A percentile compares a stretch with the other conserved stretches of the same genome.
phyloP scores from a whole-genome alignment of 2,797 vertebrate species.

The Ceryle rudis region DNA sequence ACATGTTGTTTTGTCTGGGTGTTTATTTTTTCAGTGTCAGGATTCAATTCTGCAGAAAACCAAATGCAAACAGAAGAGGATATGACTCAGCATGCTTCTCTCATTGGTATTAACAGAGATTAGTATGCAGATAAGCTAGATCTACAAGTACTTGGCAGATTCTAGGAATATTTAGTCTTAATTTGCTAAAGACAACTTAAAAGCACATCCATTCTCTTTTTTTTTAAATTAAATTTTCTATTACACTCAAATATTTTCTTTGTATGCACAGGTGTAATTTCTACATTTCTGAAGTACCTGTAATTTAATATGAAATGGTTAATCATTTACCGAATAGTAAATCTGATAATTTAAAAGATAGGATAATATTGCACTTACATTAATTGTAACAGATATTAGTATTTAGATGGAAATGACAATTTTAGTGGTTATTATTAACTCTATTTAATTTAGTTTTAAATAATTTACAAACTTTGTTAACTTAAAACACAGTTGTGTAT shows the following conservation, averaged over 20 bases:
- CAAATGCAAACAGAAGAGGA: background rate
- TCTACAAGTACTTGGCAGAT: background rate
- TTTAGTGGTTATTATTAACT: background rate
- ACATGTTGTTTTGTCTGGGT: background rate
- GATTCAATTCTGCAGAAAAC: background rate
- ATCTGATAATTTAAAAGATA: background rate
- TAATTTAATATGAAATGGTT: background rate
- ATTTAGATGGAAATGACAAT: background rate
- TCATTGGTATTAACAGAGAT: background rate
- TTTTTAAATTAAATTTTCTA: constrained; percentile 9
- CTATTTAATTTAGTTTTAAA: background rate
- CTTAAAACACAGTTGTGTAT: background rate
- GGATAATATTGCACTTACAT: background rate
- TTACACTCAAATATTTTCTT: background rate
- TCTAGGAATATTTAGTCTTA: background rate
- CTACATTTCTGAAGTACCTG: background rate
- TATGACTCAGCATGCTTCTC: background rate
- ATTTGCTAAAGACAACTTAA: background rate
- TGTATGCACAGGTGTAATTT: background rate
- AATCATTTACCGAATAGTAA: background rate
- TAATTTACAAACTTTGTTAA: background rate
- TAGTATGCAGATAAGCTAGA: background rate
- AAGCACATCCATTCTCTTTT: background rate
- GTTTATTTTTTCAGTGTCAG: background rate
- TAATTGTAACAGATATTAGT: background rate